Evolutionary conservation across 2,888 invertebrate genomes (phyloP), one percentile per base, ranked within the genome.

Genomic region (Auanema sp.): DNA sequence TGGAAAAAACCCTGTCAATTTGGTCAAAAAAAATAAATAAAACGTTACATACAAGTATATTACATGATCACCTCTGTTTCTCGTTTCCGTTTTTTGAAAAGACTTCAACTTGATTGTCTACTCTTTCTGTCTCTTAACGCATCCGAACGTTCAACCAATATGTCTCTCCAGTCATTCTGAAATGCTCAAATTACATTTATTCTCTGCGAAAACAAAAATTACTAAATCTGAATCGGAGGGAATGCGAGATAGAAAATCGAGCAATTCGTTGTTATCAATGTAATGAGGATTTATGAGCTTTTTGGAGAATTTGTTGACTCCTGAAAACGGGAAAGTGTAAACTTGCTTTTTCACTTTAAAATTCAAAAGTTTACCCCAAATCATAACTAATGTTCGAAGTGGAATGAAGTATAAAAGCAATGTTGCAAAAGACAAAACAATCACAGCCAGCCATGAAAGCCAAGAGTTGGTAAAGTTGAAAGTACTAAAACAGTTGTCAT

Each of bases 401-500:
- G 96, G 95, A 82, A 98, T 89, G 75, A 91, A 88, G 84, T 94
- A 96, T 18, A 97, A 86, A 11, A 96, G 90, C 58, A 91, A 73
- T 76, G 90, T 89, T 12, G 89, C 91, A 55, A 89, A 87, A 64
- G 90, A 84, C 58, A 93, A 86, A 79, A 92, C 88, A 47, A 90
- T 85, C 77, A 95, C 91, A 18, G 94, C 93, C 85, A 98, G 87
- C 87, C 91, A 92, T 80, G 95, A 94, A 76, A 98, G 87, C 87
- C 94, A 96, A 69, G 96, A 94, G 84, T 95, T 91, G 66, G 94
- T 93, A 87, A 96, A 98, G 86, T 95, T 94, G 87, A 93, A 92
- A 65, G 93, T 90, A 86, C 93, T 94, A 88, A 69, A 89, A 88
- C 68, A 78, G 11, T 43, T 21, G 44, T 18, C n/a, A 11, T 52